Evolutionary conservation across 2,888 invertebrate genomes (phyloP), one percentile per base, ranked within the genome.

Genomic region (Cryptocephalus moraei): DNA sequence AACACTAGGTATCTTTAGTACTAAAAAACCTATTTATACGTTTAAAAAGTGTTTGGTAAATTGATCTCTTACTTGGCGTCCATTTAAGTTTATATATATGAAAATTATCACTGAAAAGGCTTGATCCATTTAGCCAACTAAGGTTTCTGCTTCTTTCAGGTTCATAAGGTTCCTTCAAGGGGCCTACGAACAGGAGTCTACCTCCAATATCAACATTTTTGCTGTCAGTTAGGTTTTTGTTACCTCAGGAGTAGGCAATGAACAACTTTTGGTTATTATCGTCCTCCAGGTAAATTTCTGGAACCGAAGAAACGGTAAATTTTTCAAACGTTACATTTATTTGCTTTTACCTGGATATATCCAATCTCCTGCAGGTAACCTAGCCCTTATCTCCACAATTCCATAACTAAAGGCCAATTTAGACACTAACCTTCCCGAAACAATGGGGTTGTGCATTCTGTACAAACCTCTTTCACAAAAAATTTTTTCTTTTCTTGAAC

Each of bases 81-180:
- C 88, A 89, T 45, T 76, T 75, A 1, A 86, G 48, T 8, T 75
- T 73, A 62, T 80, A 88, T 1, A 70, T 70, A 56, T 87, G 86
- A 63, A 77, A 83, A 9, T 75, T 72, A 4, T 77, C 71, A 9
- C 78, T 77, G 76, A 80, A 79, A 1, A 62, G 53, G 2, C 46
- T 53, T 2, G 12, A 31, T 9, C 34, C 32, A 8, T 12, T 33
- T 32, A 45, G 44, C 2, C 55, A 49, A 38, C 47, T 47, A 32
- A 60, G 47, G 47, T 55, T 51, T 14, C 41, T 39, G 41, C 56
- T 54, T 39, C 49, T 40, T 39, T 41, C 12, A 9, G 54, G 54
- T 52, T 59, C 65, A 3, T 62, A 56, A 2, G 48, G 36, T 49
- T 69, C 65, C 60, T 73, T 62, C 9, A 75, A 63, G 0, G 74